Base-by-base conservation (phyloP, 2,888 invertebrate species). In the Limenitis arthemis region DNA sequence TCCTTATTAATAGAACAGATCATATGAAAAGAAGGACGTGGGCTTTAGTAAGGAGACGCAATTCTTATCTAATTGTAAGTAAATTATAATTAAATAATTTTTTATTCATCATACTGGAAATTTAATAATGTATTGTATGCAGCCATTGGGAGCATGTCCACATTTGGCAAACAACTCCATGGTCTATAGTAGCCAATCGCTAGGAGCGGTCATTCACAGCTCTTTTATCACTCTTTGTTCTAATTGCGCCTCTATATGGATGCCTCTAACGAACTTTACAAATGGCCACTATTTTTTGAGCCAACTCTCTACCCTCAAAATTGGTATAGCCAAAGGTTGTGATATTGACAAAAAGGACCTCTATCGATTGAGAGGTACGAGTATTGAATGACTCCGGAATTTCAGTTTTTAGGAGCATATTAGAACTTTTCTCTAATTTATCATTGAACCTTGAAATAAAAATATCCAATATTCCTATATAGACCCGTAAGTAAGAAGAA, bases 221-320 rank as follows among this genome's bases (percentile, higher is more conserved):
- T 63, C 60, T 69, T 68, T 61, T 55, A 54, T 64, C 61, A 60
- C 66, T 64, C 70, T 73, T 73, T 70, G 70, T 70, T 67, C 69
- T 75, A 77, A 76, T 77, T 76, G 77, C 70, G 60, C 67, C 69
- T 64, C 69, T 68, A 64, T 68, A 69, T 63, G 61, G 59, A 64
- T 62, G 59, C 62, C 52, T 48, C 54, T 67, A 70, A 70, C 72
- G 68, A 70, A 69, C 68, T 68, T 67, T 61, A 58, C 62, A 63
- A 70, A 70, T 61, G 64, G 63, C 62, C 51, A 51, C 56, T 47
- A 47, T 38, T 49, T 55, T 54, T 46, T 8, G 34, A 54, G 40
- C 36, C 30, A 30, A 44, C 50, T 52, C 52, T 56, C 50, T 32
- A 43, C n/a, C 9, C 33, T 50, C 20, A 39, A 12, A 40, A 31